Evolutionary conservation across 2,888 invertebrate genomes (phyloP).

Genomic region (Trypoxylon attenuatum): DNA sequence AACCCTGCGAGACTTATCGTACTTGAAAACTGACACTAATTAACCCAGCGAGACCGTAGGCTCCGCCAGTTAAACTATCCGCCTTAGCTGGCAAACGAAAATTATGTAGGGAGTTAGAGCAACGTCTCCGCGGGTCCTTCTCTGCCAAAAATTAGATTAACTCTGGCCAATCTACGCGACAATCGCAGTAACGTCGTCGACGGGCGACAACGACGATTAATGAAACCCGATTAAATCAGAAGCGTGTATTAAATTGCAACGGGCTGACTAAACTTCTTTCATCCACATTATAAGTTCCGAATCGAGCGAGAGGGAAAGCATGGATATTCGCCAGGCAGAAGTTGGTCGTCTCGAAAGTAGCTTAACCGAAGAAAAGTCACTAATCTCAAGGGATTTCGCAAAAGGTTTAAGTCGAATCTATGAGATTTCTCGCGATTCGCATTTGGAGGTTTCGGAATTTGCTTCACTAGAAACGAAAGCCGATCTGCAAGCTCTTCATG

Average conservation of each 20-base stretch:
- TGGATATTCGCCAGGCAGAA: too few relatives aligned
- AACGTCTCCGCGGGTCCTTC: too few relatives aligned
- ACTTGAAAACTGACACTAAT: slow-evolving; percentile 58
- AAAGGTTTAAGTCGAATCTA: not conserved
- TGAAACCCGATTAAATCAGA: too few relatives aligned
- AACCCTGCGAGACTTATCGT: slow-evolving; percentile 53
- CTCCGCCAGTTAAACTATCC: slow-evolving; percentile 46
- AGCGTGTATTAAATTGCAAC: not conserved
- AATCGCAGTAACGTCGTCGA: not conserved
- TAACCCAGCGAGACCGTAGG: slow-evolving; percentile 44
- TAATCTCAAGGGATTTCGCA: not conserved
- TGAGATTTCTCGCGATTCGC: not conserved
- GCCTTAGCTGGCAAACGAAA: slow-evolving; percentile 35
- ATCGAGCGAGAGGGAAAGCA: too few relatives aligned
- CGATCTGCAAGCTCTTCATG: too few relatives aligned
- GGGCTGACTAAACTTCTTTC: not conserved
- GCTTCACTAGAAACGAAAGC: too few relatives aligned
- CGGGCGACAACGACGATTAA: too few relatives aligned
- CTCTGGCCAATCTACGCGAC: not conserved
- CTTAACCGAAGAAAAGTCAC: not conserved
- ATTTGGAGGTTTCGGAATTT: too few relatives aligned
- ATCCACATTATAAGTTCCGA: not conserved
- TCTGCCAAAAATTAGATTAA: not conserved
- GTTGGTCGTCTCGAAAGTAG: not conserved
- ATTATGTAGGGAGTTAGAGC: slow-evolving; percentile 43